Evolutionary conservation across 2,888 invertebrate genomes (phyloP).

Genomic region (Chalcis sispes): DNA sequence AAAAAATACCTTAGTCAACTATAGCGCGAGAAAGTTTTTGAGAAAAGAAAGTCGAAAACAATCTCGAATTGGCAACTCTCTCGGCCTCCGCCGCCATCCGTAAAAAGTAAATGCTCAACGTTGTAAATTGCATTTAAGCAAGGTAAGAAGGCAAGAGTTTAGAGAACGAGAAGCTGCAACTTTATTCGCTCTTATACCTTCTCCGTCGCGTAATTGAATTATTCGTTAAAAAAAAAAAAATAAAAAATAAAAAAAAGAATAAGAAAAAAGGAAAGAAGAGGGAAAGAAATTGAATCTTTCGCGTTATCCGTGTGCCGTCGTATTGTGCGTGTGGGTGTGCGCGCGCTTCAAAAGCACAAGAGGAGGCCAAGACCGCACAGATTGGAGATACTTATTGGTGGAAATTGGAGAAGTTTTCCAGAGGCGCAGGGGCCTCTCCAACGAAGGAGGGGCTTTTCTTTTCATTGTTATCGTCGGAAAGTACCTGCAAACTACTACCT

Average conservation of each 20-base stretch:
- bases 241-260: neutral
- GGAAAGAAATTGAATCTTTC: too few relatives aligned
- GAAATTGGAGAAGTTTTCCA: constrained; percentile 49
- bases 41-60: constrained; percentile 14
- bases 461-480: constrained; percentile 31
- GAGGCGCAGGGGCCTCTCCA: neutral
- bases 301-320: too few relatives aligned
- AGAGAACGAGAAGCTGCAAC: constrained; percentile 41
- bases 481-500: constrained; percentile 46
- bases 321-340: neutral
- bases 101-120: neutral
- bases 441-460: constrained; percentile 48
- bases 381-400: constrained; percentile 49
- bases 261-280: neutral
- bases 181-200: constrained; percentile 30
- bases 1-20: too few relatives aligned
- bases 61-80: too few relatives aligned
- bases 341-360: constrained; percentile 2
- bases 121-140: constrained; percentile 48
- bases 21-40: neutral
- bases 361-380: constrained; percentile 1
- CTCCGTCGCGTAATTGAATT: constrained; percentile 21
- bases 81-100: neutral
- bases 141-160: constrained; percentile 37
- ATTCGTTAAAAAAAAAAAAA: neutral